phyloP scores from a whole-genome alignment of 2,113 vertebrate species.

The Eurypyga helias region DNA sequence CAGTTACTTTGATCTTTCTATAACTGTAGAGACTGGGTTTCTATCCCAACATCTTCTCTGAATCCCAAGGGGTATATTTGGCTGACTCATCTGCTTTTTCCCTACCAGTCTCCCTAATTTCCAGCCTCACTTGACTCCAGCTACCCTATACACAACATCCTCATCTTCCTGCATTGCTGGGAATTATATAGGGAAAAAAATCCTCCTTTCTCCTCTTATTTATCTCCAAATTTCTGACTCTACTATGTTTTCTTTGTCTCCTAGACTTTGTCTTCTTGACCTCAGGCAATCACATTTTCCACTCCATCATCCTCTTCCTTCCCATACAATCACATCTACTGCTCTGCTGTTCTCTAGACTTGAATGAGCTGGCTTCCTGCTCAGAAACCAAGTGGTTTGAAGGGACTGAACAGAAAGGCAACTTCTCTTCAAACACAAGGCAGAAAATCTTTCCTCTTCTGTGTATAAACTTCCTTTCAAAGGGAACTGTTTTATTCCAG shows the following conservation, averaged over 20 bases:
- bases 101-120: not conserved
- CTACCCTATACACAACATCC: not conserved
- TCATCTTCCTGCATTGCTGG: not conserved
- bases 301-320: rapidly evolving
- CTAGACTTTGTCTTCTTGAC: not conserved
- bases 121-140: not conserved
- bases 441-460: not conserved
- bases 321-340: rapidly evolving
- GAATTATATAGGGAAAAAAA: not conserved
- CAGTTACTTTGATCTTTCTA: not conserved
- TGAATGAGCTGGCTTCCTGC: not conserved
- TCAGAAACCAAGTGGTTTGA: not conserved
- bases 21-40: not conserved
- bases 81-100: not conserved
- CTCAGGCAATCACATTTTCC: not conserved
- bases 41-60: not conserved
- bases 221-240: not conserved
- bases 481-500: not conserved
- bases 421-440: not conserved
- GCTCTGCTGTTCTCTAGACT: not conserved
- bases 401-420: not conserved
- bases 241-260: not conserved
- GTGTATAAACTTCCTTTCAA: not conserved
- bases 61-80: not conserved
- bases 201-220: not conserved